Evolutionary conservation across 2,113 vertebrate genomes (phyloP).

Genomic region (Pterophyllum scalare): DNA sequence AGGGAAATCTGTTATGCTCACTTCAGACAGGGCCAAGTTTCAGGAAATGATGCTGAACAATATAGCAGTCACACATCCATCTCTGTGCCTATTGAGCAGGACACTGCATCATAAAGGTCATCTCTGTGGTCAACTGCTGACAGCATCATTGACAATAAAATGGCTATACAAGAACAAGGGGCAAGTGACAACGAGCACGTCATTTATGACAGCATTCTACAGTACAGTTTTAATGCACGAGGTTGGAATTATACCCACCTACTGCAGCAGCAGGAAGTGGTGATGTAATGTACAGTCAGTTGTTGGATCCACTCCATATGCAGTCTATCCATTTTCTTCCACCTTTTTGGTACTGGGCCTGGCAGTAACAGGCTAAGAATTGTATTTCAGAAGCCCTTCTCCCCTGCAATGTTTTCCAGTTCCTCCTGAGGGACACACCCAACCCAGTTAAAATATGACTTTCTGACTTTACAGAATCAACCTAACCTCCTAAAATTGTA

Average conservation of each 20-base stretch:
- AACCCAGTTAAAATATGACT: no score
- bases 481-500: no score
- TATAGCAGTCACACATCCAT: constrained; percentile 17
- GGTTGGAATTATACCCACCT: background rate
- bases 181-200: background rate
- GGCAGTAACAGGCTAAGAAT: background rate
- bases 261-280: background rate
- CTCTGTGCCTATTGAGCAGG: constrained; percentile 12
- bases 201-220: background rate
- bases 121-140: constrained; percentile 23
- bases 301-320: background rate
- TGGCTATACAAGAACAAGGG: background rate
- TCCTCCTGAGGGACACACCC: no score
- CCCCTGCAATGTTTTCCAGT: background rate
- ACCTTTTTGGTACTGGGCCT: background rate
- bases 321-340: background rate
- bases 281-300: constrained; percentile 17
- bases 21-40: background rate
- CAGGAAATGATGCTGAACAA: constrained; percentile 51
- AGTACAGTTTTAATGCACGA: background rate
- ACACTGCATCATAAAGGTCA: constrained; percentile 29
- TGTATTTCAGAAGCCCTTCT: background rate
- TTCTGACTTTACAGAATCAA: no score
- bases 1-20: constrained; percentile 32
- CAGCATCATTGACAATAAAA: constrained; percentile 5